Evolutionary conservation across 2,888 invertebrate genomes (phyloP), one percentile per base, ranked within the genome.

Genomic region (Carpatolechia fugitivella): DNA sequence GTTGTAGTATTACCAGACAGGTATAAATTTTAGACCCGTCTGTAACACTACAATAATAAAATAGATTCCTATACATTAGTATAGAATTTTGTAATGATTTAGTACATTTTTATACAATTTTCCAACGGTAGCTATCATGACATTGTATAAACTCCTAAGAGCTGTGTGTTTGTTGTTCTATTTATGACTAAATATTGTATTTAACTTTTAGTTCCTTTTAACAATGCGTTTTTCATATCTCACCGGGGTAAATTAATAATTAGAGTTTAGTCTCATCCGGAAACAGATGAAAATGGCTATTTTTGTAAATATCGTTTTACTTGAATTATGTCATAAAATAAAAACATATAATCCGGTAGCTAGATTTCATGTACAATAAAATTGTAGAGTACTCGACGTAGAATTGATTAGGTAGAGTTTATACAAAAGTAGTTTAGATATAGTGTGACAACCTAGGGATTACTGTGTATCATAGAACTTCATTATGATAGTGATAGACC

Each of bases 281-380:
- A 74, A 80, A 78, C 76, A 80, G 73, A 83, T 75, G 70, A 80
- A 52, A 76, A 74, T 83, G 83, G 86, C 85, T 88, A 87, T 86
- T 89, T 86, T 88, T 89, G 89, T 89, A 88, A 88, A 89, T 89
- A 89, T 82, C 72, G 72, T 84, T 83, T 85, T 85, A 85, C 82
- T 82, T 88, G 85, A 86, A 85, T 84, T 86, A 85, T 86, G 82
- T 81, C 79, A 83, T 87, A 86, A 80, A 44, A 80, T 81, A 74
- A 82, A 79, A 82, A 76, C 59, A 72, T 86, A 83, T 85, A 80
- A 78, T 78, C 84, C 83, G 78, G 80, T 88, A 86, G 87, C 69
- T 88, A 88, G 89, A 81, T 87, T 82, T 82, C 85, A 83, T 89
- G 88, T 89, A 90, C 86, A 88, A 86, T 87, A 80, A 85, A 86